Percentiles rank a stretch among this genome's conserved stretches.
Evolutionary conservation across 1,140 invertebrate species (phyloP).

Genomic region (Panagrolaimus sp.): DNA sequence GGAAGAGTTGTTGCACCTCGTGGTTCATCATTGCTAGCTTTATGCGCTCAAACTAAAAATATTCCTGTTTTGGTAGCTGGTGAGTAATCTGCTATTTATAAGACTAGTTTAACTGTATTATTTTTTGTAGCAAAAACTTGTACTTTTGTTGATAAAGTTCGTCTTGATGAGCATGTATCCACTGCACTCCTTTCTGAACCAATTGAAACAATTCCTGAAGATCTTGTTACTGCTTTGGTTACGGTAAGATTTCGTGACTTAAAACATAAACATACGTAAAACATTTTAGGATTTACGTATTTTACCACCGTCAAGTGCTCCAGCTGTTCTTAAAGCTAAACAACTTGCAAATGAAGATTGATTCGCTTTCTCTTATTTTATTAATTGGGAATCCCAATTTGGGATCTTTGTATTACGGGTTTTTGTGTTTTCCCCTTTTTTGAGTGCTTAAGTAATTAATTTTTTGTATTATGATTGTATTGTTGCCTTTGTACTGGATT

Average conservation of each 20-base stretch:
- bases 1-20: background rate
- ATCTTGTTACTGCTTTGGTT: slow-evolving; percentile 10
- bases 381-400: too few relatives aligned
- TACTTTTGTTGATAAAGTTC: slow-evolving; percentile 14
- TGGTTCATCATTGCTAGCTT: background rate
- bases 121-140: too few relatives aligned
- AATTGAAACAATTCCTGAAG: slow-evolving; percentile 13
- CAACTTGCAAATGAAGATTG: slow-evolving; percentile 1
- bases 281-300: slow-evolving; percentile 10
- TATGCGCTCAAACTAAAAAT: slow-evolving; percentile 10
- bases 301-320: slow-evolving; percentile 3
- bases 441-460: too few relatives aligned
- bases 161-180: slow-evolving; percentile 2
- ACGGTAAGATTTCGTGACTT: too few relatives aligned
- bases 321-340: slow-evolving; percentile 12
- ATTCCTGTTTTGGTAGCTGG: slow-evolving; percentile 16
- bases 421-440: too few relatives aligned
- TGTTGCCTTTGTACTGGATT: too few relatives aligned
- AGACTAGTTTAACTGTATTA: too few relatives aligned
- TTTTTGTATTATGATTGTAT: too few relatives aligned
- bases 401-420: too few relatives aligned
- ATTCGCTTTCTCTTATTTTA: background rate
- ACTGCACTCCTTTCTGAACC: background rate
- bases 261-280: too few relatives aligned
- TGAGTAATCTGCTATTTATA: too few relatives aligned